phyloP scores from a whole-genome alignment of 2,888 invertebrate species.

The Rhorus exstirpatorius region DNA sequence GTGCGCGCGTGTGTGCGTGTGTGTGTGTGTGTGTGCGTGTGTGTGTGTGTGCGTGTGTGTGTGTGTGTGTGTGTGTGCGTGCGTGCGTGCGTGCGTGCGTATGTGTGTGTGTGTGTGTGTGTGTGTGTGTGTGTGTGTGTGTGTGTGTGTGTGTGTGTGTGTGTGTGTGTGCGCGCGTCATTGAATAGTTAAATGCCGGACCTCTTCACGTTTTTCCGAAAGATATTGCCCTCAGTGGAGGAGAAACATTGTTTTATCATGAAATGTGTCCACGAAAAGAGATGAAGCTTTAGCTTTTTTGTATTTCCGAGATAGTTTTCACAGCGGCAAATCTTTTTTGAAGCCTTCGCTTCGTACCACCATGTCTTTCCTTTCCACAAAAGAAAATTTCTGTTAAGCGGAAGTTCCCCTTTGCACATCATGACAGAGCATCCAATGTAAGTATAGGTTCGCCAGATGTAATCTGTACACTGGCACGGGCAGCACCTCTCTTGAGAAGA shows the following conservation, averaged over 20 bases:
- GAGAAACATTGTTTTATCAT: conserved; percentile 15
- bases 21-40: no score
- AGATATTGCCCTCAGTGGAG: conserved; percentile 12
- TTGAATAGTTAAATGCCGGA: no score
- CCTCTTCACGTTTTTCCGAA: conserved; percentile 19
- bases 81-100: no score
- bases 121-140: no score
- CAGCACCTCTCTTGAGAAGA: conserved; percentile 63
- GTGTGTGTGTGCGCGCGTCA: no score
- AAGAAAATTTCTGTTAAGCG: conserved; percentile 20
- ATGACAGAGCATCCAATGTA: conserved; percentile 25
- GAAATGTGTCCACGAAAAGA: conserved; percentile 13
- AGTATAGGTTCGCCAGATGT: conserved; percentile 39
- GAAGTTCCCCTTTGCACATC: conserved; percentile 36
- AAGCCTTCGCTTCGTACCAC: conserved; percentile 24
- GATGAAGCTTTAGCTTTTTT: conserved; percentile 25
- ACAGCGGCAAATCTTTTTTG: conserved; percentile 34
- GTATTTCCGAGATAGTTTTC: conserved; percentile 21
- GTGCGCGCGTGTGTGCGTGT: no score
- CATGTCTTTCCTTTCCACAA: conserved; percentile 27
- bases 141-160: no score
- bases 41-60: no score
- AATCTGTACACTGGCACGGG: conserved; percentile 28
- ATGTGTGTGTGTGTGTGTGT: no score
- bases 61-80: no score